Evolutionary conservation across 2,113 vertebrate species (phyloP).

Genomic region (Spea multiplicata): DNA sequence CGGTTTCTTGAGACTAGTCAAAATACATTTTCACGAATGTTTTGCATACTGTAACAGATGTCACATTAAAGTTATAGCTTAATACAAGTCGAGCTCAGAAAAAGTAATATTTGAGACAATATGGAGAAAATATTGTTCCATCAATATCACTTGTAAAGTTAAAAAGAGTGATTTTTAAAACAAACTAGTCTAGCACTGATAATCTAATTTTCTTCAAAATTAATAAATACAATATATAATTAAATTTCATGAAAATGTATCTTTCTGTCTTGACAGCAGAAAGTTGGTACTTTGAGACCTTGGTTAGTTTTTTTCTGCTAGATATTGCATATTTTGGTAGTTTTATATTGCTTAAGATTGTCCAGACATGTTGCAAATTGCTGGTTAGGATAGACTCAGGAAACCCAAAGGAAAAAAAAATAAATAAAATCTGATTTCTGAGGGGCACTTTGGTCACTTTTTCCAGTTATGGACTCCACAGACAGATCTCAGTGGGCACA

Average conservation of each 20-base stretch:
- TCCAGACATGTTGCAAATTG: slow-evolving; percentile 33
- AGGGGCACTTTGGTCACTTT: slow-evolving; percentile 28
- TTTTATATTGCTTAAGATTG: slow-evolving; percentile 32
- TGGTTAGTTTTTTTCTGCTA: slow-evolving; percentile 4
- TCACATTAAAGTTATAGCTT: no score
- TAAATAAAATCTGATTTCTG: slow-evolving; percentile 26
- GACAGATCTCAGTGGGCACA: slow-evolving; percentile 38
- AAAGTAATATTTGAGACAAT: no score
- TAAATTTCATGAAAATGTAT: background rate
- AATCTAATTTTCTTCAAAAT: no score
- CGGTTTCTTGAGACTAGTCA: no score
- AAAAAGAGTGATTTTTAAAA: no score
- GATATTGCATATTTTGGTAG: slow-evolving; percentile 23
- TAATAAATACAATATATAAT: no score
- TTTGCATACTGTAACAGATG: no score
- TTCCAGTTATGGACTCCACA: slow-evolving; percentile 22
- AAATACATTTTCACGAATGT: no score
- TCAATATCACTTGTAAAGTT: no score
- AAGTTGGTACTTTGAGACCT: background rate
- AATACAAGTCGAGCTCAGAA: no score
- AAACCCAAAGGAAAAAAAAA: slow-evolving; percentile 5
- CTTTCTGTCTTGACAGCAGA: slow-evolving; percentile 28
- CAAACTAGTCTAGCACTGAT: no score
- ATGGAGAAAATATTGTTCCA: no score
- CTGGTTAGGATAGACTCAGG: slow-evolving; percentile 27